A percentile compares a stretch with the other conserved stretches of the same genome.
Evolutionary conservation across 1,140 invertebrate genomes (phyloP).

Genomic region (Lysiphlebus fabarum): DNA sequence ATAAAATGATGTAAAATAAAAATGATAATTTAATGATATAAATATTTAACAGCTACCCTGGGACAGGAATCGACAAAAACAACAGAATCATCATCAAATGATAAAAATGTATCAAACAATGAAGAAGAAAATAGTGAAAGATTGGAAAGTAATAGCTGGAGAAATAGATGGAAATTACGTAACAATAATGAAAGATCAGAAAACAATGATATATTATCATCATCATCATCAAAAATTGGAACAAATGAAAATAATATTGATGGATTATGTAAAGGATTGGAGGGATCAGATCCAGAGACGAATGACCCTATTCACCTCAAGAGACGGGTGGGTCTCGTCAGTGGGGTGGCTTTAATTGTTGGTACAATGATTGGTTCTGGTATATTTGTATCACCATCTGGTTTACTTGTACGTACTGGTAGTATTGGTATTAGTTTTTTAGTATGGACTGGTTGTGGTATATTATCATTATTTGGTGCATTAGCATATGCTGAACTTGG

Average conservation of each 20-base stretch:
- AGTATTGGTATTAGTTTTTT: constrained; percentile 92
- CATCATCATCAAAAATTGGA: constrained; percentile 28
- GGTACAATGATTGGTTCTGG: constrained; percentile 95
- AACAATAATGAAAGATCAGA: constrained; percentile 17
- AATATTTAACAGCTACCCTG: too few relatives aligned
- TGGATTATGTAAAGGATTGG: constrained; percentile 62
- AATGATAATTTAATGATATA: too few relatives aligned
- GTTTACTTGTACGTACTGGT: constrained; percentile 84
- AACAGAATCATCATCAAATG: constrained; percentile 31
- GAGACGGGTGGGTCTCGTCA: constrained; percentile 97
- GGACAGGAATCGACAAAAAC: constrained; percentile 23
- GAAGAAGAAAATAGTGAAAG: too few relatives aligned
- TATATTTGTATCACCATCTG: constrained; percentile 97
- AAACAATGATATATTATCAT: constrained; percentile 37
- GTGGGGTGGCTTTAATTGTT: constrained; percentile 96
- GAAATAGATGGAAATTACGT: constrained; percentile 26
- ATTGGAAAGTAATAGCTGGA: constrained; percentile 23
- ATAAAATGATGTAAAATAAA: too few relatives aligned
- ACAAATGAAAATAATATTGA: constrained; percentile 42
- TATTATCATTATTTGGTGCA: constrained; percentile 86
- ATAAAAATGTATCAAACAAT: too few relatives aligned
- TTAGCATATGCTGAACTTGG: constrained; percentile 90
- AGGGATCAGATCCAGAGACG: constrained; percentile 85
- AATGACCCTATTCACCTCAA: constrained; percentile 94
- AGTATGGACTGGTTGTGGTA: constrained; percentile 89